A percentile compares a stretch with the other conserved stretches of the same genome.
These are phyloP conservation scores for Rhinogobio ventralis DNA, from an alignment of 2,797 vertebrate species.

Conservation along the genomic window DNA sequence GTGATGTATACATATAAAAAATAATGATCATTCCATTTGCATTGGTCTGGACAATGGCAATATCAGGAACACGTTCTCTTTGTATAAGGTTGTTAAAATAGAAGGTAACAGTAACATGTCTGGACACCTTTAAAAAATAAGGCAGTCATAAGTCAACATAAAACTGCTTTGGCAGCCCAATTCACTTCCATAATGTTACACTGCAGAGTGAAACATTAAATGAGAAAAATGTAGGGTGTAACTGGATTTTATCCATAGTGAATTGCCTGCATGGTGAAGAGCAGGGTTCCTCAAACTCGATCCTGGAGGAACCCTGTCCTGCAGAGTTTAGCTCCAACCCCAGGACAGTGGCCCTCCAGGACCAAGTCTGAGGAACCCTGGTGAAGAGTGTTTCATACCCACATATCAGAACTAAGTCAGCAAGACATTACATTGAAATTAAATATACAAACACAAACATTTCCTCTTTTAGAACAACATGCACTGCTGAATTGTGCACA, in stretches of 20 bases:
- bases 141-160: background rate
- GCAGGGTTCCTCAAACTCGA: too few relatives aligned
- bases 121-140: background rate
- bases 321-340: too few relatives aligned
- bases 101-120: background rate
- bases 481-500: background rate
- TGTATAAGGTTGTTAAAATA: background rate
- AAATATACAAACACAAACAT: background rate
- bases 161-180: background rate
- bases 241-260: background rate
- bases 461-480: background rate
- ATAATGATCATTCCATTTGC: background rate
- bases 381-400: background rate
- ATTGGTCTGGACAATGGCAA: background rate
- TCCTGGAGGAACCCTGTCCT: too few relatives aligned
- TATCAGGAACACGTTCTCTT: background rate
- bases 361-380: too few relatives aligned
- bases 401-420: background rate
- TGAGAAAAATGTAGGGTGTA: too few relatives aligned
- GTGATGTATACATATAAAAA: background rate
- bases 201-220: background rate
- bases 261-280: background rate
- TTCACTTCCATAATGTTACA: background rate
- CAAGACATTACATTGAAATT: background rate
- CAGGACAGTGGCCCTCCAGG: too few relatives aligned